Conservation (phyloP, 2,113 vertebrate species). For the Chaetodon auriga region DNA sequence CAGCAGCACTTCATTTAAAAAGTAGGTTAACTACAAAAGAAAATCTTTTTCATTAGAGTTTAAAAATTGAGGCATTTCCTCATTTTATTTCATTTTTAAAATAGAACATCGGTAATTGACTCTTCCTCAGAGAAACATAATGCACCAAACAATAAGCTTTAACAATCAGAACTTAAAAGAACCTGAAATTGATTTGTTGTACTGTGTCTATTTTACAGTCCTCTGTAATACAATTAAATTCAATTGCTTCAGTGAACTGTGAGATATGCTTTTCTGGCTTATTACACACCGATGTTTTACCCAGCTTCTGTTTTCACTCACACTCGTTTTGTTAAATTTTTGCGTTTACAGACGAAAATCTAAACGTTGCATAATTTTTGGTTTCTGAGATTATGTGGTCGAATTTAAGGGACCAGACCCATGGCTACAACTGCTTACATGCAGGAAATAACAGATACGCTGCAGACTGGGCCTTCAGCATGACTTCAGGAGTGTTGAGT, state of each 20-base stretch:
- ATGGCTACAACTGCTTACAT: not conserved
- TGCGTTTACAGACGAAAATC: constrained; percentile 14
- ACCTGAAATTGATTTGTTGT: not conserved
- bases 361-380: not conserved
- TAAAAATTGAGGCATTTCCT: not conserved
- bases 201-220: constrained; percentile 13
- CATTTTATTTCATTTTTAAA: not conserved
- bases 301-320: constrained; percentile 28
- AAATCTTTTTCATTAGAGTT: not conserved
- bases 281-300: constrained; percentile 38
- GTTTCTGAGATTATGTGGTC: not conserved
- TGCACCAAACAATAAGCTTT: not conserved
- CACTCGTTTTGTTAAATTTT: not conserved
- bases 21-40: constrained; percentile 26
- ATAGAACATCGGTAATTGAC: not conserved
- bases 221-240: constrained; percentile 50
- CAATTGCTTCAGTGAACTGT: constrained; percentile 46
- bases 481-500: constrained; percentile 6
- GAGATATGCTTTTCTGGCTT: constrained; percentile 43
- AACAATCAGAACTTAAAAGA: constrained; percentile 12
- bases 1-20: not conserved
- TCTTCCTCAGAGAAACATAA: constrained; percentile 12
- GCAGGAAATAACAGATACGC: not conserved
- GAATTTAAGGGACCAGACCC: not conserved
- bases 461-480: not conserved